phyloP scores from a whole-genome alignment of 1,140 invertebrate species.

The Ooceraea biroi region DNA sequence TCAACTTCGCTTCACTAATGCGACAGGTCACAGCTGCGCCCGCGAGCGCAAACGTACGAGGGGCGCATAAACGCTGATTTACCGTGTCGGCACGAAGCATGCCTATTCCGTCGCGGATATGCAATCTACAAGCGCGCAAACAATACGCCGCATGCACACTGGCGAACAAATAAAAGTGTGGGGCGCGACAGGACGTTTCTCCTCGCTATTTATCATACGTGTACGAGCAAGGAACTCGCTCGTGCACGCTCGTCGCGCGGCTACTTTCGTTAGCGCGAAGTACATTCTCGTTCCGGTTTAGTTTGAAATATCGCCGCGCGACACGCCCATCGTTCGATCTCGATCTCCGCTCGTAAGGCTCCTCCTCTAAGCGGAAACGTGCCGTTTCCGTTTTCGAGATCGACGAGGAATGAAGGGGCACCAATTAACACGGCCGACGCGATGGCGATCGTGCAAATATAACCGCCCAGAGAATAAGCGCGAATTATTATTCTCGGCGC shows the following conservation, averaged over 20 bases:
- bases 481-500: background rate
- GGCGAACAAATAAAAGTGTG: conserved; percentile 37
- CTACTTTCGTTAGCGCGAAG: conserved; percentile 55
- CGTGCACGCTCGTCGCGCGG: conserved; percentile 4
- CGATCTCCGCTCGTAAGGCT: conserved; percentile 52
- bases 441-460: conserved; percentile 9
- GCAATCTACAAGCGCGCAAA: conserved; percentile 42
- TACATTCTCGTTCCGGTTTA: conserved; percentile 52
- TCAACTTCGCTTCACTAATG: conserved; percentile 39
- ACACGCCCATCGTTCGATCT: conserved; percentile 59
- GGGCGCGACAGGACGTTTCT: conserved; percentile 52
- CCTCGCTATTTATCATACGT: conserved; percentile 67
- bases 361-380: conserved; percentile 44
- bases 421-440: conserved; percentile 43
- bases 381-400: conserved; percentile 27
- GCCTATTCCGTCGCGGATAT: conserved; percentile 49
- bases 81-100: conserved; percentile 14
- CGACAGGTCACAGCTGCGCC: conserved; percentile 1
- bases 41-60: background rate
- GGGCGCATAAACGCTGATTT: conserved; percentile 51
- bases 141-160: conserved; percentile 54
- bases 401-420: conserved; percentile 31
- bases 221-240: conserved; percentile 14
- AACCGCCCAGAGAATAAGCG: background rate
- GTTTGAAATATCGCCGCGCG: conserved; percentile 60